phyloP scores from a whole-genome alignment of 2,888 invertebrate species.

The Cryptus armator region DNA sequence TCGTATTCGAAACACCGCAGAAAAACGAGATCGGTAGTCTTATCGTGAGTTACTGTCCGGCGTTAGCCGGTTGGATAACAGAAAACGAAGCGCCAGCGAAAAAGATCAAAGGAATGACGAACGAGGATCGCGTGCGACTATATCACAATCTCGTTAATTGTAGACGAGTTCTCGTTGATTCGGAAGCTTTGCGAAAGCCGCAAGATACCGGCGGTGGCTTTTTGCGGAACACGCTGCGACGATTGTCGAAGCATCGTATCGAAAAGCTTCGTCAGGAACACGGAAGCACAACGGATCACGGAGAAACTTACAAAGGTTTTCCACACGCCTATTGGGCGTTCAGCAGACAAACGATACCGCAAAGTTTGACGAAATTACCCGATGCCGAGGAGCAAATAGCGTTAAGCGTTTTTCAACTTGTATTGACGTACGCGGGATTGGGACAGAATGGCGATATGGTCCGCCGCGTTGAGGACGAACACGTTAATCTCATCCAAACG shows the following conservation, averaged over 20 bases:
- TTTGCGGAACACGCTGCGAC: conserved; percentile 94
- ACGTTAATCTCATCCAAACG: conserved; percentile 94
- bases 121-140: conserved; percentile 94
- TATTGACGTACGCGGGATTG: conserved; percentile 95
- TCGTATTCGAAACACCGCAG: conserved; percentile 96
- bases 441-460: conserved; percentile 90
- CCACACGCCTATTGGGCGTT: conserved; percentile 96
- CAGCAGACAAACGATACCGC: conserved; percentile 91
- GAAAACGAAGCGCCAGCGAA: conserved; percentile 90
- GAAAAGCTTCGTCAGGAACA: conserved; percentile 91
- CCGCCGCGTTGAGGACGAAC: conserved; percentile 93
- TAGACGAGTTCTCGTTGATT: conserved; percentile 93
- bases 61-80: conserved; percentile 92
- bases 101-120: conserved; percentile 91
- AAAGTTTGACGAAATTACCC: conserved; percentile 93
- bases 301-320: conserved; percentile 95
- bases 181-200: conserved; percentile 93
- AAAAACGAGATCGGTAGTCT: conserved; percentile 97
- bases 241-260: conserved; percentile 93
- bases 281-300: conserved; percentile 88
- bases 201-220: conserved; percentile 94
- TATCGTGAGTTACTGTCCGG: conserved; percentile 96
- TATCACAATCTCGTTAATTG: conserved; percentile 95
- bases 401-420: conserved; percentile 94
- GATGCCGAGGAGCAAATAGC: conserved; percentile 95